Percentiles rank a stretch among this genome's conserved stretches.
phyloP scores from a whole-genome alignment of 53 echinoderm and acorn worm species.

The Luidia sarsii region DNA sequence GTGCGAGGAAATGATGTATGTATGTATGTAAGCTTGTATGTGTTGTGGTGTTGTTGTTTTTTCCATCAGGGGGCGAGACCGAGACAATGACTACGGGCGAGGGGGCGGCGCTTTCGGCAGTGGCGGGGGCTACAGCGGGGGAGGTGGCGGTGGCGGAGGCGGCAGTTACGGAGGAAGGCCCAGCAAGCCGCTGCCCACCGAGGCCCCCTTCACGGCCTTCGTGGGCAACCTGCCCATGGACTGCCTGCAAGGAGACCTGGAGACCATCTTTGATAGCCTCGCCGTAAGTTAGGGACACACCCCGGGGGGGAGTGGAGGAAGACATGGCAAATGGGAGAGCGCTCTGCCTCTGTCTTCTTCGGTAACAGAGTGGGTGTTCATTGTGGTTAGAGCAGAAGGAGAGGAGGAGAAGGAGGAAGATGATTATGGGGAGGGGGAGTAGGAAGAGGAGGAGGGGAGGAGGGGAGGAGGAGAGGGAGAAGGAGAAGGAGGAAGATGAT shows the following conservation, averaged over 20 bases:
- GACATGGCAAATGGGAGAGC: too few species aligned
- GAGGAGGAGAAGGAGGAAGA: too few species aligned
- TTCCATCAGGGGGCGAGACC: constrained; percentile 58
- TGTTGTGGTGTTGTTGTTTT: not conserved
- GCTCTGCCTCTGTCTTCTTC: too few species aligned
- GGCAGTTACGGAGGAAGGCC: constrained; percentile 53
- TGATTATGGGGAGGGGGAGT: too few species aligned
- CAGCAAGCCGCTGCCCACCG: constrained; percentile 69
- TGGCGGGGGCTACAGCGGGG: constrained; percentile 13
- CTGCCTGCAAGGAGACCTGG: constrained; percentile 93
- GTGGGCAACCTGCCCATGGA: constrained; percentile 92
- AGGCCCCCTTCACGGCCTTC: constrained; percentile 91
- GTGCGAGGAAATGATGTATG: too few species aligned
- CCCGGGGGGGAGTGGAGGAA: too few species aligned
- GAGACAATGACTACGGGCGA: constrained; percentile 59
- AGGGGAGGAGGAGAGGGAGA: too few species aligned
- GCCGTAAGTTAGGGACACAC: constrained; percentile 54
- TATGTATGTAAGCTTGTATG: not conserved
- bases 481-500: too few species aligned
- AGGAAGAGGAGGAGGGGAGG: too few species aligned
- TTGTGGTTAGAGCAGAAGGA: too few species aligned
- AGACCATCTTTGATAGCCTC: constrained; percentile 75
- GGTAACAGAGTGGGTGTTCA: too few species aligned
- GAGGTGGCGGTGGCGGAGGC: constrained; percentile 40
- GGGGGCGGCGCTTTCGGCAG: constrained; percentile 53